phyloP scores from a whole-genome alignment of 1,140 invertebrate genomes.

The Calosoma granatense region DNA sequence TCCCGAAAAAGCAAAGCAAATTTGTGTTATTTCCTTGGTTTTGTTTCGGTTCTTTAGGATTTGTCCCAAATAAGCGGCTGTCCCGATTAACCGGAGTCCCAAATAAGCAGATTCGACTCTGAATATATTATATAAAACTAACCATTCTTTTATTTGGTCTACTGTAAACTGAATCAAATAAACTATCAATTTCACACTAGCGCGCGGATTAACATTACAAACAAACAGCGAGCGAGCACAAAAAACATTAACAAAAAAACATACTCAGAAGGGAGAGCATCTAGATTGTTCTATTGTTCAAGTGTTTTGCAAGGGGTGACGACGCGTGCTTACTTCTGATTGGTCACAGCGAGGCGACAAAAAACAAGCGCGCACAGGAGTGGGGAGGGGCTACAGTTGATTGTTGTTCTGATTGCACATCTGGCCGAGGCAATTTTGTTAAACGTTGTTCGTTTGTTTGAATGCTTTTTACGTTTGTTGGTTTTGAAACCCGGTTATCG shows the following conservation, averaged over 20 bases:
- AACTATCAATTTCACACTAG: slow-evolving; percentile 23
- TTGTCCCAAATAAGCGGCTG: no score
- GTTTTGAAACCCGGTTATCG: no score
- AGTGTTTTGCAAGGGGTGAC: neutral
- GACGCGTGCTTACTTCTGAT: neutral
- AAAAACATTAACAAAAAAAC: neutral
- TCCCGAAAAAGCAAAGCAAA: no score
- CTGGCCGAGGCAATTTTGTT: neutral
- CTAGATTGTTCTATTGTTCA: neutral
- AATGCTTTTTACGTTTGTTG: neutral
- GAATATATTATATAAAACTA: neutral
- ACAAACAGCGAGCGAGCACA: neutral
- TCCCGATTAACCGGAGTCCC: no score
- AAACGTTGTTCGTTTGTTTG: neutral
- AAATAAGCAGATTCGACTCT: no score
- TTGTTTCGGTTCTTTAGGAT: no score
- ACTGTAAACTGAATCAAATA: slow-evolving; percentile 10
- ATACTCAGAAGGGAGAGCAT: neutral
- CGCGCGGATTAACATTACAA: slow-evolving; percentile 19
- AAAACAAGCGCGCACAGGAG: neutral
- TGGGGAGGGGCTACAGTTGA: no score
- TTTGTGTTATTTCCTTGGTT: no score
- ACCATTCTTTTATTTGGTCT: neutral
- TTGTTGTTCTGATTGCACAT: neutral
- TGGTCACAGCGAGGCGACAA: neutral